Conservation (phyloP, 2,797 vertebrate genomes). For the Megaceryle alcyon region DNA sequence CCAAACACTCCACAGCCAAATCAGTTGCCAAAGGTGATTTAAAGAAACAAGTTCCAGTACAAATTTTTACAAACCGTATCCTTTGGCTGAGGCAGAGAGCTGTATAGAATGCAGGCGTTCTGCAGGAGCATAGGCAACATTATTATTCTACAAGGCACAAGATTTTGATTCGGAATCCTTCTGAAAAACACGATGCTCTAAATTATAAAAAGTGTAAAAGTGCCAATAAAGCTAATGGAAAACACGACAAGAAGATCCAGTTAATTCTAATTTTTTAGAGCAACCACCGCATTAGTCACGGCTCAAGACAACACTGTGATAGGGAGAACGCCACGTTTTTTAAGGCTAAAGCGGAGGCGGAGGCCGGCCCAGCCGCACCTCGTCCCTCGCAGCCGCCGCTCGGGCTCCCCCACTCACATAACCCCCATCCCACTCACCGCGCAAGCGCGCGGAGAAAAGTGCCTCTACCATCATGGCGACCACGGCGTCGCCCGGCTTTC, state of each 20-base stretch:
- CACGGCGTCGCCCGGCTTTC: no score
- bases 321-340: no score
- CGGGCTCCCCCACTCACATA: no score
- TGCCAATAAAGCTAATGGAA: background rate
- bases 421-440: no score
- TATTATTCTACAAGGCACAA: fast-evolving
- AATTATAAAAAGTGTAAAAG: background rate
- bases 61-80: background rate
- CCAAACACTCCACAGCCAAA: background rate
- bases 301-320: no score
- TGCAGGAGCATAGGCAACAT: fast-evolving
- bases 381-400: no score
- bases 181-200: fast-evolving
- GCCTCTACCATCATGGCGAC: no score
- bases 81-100: background rate
- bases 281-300: background rate
- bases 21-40: background rate
- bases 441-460: no score
- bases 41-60: background rate
- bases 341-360: no score
- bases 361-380: no score
- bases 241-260: fast-evolving
- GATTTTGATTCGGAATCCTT: fast-evolving
- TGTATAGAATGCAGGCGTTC: background rate
- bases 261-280: background rate